Evolutionary conservation across 2,113 vertebrate species (phyloP).

Genomic region (Camarhynchus parvulus): DNA sequence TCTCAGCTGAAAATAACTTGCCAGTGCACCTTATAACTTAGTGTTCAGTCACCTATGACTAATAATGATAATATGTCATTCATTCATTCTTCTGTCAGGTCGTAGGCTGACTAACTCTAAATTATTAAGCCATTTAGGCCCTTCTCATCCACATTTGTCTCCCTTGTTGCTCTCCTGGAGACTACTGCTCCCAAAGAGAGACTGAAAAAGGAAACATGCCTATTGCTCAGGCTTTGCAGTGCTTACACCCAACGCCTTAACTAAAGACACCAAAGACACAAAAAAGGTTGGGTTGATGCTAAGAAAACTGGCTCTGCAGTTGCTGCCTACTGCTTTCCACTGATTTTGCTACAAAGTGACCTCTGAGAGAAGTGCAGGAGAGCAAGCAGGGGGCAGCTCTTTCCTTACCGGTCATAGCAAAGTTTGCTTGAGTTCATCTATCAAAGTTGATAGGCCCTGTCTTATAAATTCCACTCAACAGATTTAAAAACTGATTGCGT

Average conservation of each 20-base stretch:
- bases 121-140: background rate
- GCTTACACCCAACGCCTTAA: background rate
- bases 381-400: background rate
- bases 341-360: background rate
- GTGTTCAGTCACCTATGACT: background rate
- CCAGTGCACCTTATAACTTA: background rate
- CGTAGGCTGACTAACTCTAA: background rate
- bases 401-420: background rate
- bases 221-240: background rate
- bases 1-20: background rate
- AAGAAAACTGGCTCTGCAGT: background rate
- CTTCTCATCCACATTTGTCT: background rate
- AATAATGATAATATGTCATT: background rate
- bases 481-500: background rate
- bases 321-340: background rate
- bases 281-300: background rate
- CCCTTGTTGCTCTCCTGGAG: background rate
- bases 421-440: slow-evolving; percentile 19
- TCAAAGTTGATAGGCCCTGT: slow-evolving; percentile 1
- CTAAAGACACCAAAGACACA: background rate
- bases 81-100: background rate
- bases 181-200: background rate
- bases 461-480: background rate
- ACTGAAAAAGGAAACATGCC: background rate
- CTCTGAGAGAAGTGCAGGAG: background rate